Percentiles rank a stretch among this genome's conserved stretches.
phyloP scores from a whole-genome alignment of 2,888 invertebrate species.

The Ophion ellenae region DNA sequence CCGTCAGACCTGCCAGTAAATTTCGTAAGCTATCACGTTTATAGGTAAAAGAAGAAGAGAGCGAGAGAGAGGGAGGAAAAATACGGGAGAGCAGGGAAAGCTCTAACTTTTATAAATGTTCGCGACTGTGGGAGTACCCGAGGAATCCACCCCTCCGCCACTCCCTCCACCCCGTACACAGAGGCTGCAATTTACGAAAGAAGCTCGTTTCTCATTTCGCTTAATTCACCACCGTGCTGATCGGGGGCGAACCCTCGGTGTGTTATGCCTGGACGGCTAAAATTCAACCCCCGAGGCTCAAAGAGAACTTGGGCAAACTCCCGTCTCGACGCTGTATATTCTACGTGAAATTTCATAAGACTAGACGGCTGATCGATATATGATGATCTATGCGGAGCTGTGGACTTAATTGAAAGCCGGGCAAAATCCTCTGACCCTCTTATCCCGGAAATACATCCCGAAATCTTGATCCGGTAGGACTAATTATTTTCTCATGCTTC shows the following conservation, averaged over 20 bases:
- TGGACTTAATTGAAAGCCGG: conserved; percentile 41
- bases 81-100: conserved; percentile 71
- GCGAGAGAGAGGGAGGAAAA: conserved; percentile 45
- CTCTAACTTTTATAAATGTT: conserved; percentile 81
- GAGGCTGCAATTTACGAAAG: conserved; percentile 78
- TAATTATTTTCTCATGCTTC: conserved; percentile 7
- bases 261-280: conserved; percentile 20
- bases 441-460: not conserved
- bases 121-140: conserved; percentile 67
- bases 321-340: conserved; percentile 23
- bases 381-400: conserved; percentile 7
- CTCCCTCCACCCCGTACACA: conserved; percentile 25
- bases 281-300: conserved; percentile 32
- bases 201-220: conserved; percentile 79
- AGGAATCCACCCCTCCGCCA: conserved; percentile 62
- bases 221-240: conserved; percentile 71
- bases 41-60: conserved; percentile 69
- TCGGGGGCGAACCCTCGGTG: conserved; percentile 9
- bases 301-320: conserved; percentile 54
- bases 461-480: conserved; percentile 11
- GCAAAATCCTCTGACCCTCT: conserved; percentile 25
- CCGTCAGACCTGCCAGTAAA: conserved; percentile 71
- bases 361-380: conserved; percentile 47
- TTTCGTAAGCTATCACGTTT: conserved; percentile 81
- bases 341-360: conserved; percentile 41